Evolutionary conservation across 2,113 vertebrate species (phyloP).

Genomic region (Strix uralensis): DNA sequence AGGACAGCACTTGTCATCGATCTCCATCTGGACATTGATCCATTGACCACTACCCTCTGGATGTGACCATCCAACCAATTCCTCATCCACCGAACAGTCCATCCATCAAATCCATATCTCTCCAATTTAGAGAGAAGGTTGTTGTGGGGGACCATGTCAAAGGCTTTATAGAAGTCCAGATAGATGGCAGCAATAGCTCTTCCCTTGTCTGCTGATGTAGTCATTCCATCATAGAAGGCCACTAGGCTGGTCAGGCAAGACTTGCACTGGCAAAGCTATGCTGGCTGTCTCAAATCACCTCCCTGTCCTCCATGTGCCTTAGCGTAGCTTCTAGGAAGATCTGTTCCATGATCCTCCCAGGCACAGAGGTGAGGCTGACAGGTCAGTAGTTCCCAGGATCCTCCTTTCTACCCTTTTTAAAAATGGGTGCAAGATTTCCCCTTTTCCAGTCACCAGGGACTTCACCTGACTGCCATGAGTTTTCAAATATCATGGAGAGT

Average conservation of each 20-base stretch:
- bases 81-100: background rate
- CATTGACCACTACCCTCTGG: background rate
- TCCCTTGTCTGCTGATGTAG: background rate
- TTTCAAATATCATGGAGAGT: background rate
- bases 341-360: background rate
- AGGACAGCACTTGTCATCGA: background rate
- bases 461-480: background rate
- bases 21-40: background rate
- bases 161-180: background rate
- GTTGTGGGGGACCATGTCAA: background rate
- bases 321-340: background rate
- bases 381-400: background rate
- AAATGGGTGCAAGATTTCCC: background rate
- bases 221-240: background rate
- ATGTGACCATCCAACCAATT: background rate
- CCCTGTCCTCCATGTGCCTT: background rate
- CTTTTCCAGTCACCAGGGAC: background rate
- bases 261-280: background rate
- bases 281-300: background rate
- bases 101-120: background rate
- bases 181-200: background rate
- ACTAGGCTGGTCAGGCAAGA: background rate
- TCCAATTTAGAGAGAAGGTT: background rate
- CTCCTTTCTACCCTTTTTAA: background rate
- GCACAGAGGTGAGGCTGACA: background rate